Base-by-base conservation (phyloP, 1,140 invertebrate species). In the Lepidotrigona ventralis region DNA sequence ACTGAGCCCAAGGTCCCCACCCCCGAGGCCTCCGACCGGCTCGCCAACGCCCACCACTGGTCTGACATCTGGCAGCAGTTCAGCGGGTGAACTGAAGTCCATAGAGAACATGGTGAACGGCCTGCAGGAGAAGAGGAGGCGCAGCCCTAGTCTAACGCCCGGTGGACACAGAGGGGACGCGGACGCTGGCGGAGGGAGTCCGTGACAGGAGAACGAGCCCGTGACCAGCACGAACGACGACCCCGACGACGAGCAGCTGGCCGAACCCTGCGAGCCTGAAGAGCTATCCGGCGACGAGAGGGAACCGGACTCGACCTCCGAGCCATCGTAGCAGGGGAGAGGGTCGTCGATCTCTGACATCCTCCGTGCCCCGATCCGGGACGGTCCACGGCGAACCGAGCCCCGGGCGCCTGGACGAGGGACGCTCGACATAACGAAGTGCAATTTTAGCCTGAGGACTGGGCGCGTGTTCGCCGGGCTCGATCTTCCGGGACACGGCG, bases 71-170 rank as follows among this genome's bases (percentile, higher is more conserved):
- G 87, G 84, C 23, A 92, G 93, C 51, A 89, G 94, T 33, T 93
- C 91, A 85, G 95, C 96, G 81, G 96, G 96, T 89, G 98, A 99
- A 94, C 95, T 99, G 80, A 98, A 98, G 94, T 98, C 97, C 93
- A 99, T 99, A 94, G 98, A 99, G 94, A 98, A 98, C 92, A 99
- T 99, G 98, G 98, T 99, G 84, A 99, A 99, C 93, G 98, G 98
- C 1, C 94, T 99, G 51, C 98, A 99, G 92, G 96, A 97, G 70
- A 97, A 97, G 78, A 90, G 92, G 56, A 85, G 91, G 60, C 81
- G 91, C 51, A 93, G 92, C 72, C 93, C 91, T 2, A 92, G 91
- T 64, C 66, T 91, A 56, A 92, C 91, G 71, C 91, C 91, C 17
- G 92, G 89, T 11, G 92, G 89, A 0, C 92, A 92, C 77, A 89